These are phyloP conservation scores for Otolemur garnettii DNA, from an alignment of 2,113 vertebrate genomes.

Conservation along the genomic window DNA sequence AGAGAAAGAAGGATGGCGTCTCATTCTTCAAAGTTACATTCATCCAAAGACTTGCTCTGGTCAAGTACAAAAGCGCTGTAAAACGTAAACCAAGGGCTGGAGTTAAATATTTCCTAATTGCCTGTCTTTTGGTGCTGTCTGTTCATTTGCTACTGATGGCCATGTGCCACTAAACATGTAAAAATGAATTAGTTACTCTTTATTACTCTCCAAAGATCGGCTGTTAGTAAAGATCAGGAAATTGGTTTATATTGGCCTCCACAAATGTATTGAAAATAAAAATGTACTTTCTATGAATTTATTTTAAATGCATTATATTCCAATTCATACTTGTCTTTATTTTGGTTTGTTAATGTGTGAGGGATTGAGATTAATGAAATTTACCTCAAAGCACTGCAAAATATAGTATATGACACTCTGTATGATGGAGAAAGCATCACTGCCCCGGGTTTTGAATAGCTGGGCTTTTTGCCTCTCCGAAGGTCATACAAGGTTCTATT, in stretches of 20 bases:
- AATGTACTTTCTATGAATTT: neutral
- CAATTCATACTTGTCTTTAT: neutral
- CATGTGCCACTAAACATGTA: neutral
- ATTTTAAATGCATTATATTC: neutral
- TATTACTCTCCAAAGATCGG: neutral
- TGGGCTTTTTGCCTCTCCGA: neutral
- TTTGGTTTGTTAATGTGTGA: neutral
- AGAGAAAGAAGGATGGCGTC: neutral
- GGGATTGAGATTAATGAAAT: neutral
- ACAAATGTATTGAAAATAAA: conserved; percentile 45
- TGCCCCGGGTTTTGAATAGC: neutral
- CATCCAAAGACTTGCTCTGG: neutral
- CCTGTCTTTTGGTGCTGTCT: neutral
- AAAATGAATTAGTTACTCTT: neutral
- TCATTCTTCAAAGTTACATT: conserved; percentile 55
- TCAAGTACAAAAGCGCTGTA: neutral
- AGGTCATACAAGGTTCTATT: neutral
- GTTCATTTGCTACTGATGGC: neutral
- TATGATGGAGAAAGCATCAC: neutral
- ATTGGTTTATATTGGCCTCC: conserved; percentile 25
- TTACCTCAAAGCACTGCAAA: neutral
- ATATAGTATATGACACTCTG: neutral
- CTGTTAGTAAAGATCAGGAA: neutral
- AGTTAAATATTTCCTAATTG: conserved; percentile 52
- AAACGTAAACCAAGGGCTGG: conserved; percentile 12